Evolutionary conservation across 2,797 vertebrate species (phyloP).

Genomic region (Astyanax mexicanus): DNA sequence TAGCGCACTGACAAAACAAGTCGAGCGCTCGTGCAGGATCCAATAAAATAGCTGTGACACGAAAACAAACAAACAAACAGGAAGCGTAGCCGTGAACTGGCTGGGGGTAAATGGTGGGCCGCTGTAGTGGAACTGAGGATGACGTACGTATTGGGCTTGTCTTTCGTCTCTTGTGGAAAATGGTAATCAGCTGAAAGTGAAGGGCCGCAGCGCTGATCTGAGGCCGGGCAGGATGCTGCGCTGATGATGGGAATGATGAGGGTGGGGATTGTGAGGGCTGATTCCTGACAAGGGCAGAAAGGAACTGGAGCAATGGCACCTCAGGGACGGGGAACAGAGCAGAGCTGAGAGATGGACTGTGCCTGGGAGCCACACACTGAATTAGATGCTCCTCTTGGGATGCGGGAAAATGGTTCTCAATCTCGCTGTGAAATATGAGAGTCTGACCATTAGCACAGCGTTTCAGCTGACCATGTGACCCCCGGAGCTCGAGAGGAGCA

Average conservation of each 20-base stretch:
- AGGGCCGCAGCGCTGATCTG: slow-evolving; percentile 18
- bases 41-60: no score
- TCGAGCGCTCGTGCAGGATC: no score
- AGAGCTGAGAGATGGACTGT: slow-evolving; percentile 51
- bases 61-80: no score
- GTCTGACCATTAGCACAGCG: slow-evolving; percentile 67
- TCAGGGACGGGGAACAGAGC: slow-evolving; percentile 50
- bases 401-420: slow-evolving; percentile 54
- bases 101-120: background rate
- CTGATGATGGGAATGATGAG: slow-evolving; percentile 48
- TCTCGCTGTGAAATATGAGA: slow-evolving; percentile 69
- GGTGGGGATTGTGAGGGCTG: slow-evolving; percentile 34
- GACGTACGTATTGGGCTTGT: slow-evolving; percentile 11
- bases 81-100: no score
- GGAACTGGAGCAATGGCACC: slow-evolving; percentile 58
- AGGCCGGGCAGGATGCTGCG: slow-evolving; percentile 24
- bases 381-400: slow-evolving; percentile 60
- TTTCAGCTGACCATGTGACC: slow-evolving; percentile 61
- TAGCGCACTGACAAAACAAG: no score
- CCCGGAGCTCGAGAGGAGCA: slow-evolving; percentile 49
- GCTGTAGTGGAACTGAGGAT: background rate
- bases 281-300: slow-evolving; percentile 53
- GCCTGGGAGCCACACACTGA: slow-evolving; percentile 55
- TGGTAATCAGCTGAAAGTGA: slow-evolving; percentile 20
- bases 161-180: slow-evolving; percentile 29